Conservation (phyloP, 2,888 invertebrate species). For the Chloroclysta siterata region DNA sequence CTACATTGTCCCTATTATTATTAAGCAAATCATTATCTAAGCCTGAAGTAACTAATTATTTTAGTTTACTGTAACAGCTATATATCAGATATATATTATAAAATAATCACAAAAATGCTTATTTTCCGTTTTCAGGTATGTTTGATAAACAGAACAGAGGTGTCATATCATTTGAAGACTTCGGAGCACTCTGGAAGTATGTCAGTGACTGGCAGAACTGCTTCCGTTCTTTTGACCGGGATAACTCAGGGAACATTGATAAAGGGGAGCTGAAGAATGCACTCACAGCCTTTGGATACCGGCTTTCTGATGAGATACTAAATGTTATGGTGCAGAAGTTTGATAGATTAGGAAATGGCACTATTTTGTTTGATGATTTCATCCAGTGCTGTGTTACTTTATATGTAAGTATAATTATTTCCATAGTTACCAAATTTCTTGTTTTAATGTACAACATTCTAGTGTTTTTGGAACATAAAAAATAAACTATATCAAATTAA, state of each 20-base stretch:
- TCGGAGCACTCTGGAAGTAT: slow-evolving; percentile 98
- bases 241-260: slow-evolving; percentile 97
- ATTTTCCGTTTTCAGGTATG: slow-evolving; percentile 87
- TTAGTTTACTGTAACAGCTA: no score
- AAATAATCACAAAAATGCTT: no score
- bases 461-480: no score
- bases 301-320: slow-evolving; percentile 92
- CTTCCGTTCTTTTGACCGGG: slow-evolving; percentile 96
- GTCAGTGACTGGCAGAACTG: slow-evolving; percentile 99
- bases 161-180: slow-evolving; percentile 97
- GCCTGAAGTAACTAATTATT: no score
- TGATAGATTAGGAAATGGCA: slow-evolving; percentile 95
- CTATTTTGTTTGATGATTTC: slow-evolving; percentile 98
- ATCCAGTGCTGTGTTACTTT: slow-evolving; percentile 97
- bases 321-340: slow-evolving; percentile 95
- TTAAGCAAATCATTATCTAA: no score
- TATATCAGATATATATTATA: no score
- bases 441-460: no score
- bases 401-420: slow-evolving; percentile 88
- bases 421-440: no score
- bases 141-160: slow-evolving; percentile 96
- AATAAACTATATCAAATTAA: neutral
- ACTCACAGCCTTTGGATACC: slow-evolving; percentile 94
- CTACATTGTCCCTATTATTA: no score
- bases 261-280: slow-evolving; percentile 95